phyloP scores from a whole-genome alignment of 2,113 vertebrate species.

The Motacilla tschutschensis region DNA sequence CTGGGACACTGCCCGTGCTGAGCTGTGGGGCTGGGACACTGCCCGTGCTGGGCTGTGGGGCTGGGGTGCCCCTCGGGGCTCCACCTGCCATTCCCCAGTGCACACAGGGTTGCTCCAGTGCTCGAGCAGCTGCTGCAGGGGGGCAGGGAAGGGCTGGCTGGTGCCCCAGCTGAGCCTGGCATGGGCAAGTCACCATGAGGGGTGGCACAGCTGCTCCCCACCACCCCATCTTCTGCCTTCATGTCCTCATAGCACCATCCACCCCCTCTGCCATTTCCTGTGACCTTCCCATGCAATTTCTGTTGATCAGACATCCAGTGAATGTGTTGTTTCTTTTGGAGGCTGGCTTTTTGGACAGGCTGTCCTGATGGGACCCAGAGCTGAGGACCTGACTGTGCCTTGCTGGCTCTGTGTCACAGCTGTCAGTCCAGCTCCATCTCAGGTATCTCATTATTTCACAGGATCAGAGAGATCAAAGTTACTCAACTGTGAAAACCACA shows the following conservation, averaged over 20 bases:
- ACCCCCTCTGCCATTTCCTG: not conserved
- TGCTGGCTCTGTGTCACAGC: not conserved
- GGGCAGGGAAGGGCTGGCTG: accelerated
- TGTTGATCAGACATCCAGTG: not conserved
- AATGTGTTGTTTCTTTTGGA: not conserved
- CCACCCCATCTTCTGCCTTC: not conserved
- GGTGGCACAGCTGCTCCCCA: not conserved
- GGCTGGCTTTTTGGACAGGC: not conserved
- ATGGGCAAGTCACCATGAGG: accelerated
- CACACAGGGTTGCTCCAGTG: not conserved
- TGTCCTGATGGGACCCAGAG: not conserved
- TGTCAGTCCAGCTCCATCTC: not conserved
- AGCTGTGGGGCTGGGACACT: not conserved
- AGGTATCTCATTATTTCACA: conserved; percentile 44
- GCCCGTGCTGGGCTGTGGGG: accelerated
- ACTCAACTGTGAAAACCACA: conserved; percentile 91
- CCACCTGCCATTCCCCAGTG: not conserved
- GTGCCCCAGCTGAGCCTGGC: not conserved
- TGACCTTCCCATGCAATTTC: not conserved
- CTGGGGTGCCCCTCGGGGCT: accelerated
- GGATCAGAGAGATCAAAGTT: conserved; percentile 93
- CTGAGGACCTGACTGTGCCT: not conserved
- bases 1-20: not conserved
- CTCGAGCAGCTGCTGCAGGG: accelerated
- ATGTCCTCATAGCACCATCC: not conserved